Base-by-base conservation (phyloP, 2,113 vertebrate species). In the Malaclemys terrapin region DNA sequence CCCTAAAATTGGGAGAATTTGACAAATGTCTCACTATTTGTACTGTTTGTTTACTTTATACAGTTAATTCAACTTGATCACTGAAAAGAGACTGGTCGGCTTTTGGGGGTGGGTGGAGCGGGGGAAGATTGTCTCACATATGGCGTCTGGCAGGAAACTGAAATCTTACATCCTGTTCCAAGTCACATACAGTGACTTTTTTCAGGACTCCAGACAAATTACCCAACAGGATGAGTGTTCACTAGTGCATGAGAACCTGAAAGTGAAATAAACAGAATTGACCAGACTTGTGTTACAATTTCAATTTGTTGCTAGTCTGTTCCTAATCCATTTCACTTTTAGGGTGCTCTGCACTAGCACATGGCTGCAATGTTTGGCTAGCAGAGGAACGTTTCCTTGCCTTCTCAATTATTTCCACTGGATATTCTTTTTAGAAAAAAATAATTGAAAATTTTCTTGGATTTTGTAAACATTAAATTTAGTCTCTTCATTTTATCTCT, bases 171-270 rank as follows among this genome's bases (percentile, higher is more conserved):
- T 49, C 52, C 90, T 2, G 0, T 42, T 52, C 79, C 31, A n/a
- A 69, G 65, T n/a, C 65, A 69, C 31, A 69, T 19, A n/a, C n/a
- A 5, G 35, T 69, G 65, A 69, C 65, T 69, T 38, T 69, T 38
- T 69, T n/a, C 62, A 69, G 65, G 65, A 69, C 35, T 69, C 9
- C 65, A 85, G 86, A 93, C 89, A 59, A 35, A 1, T 88, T 94
- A 92, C 82, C 85, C 89, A n/a, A 65, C 87, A 56, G 82, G 54
- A 47, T 75, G 91, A 81, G 87, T 52, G 57, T 59, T 82, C 90
- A 91, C 52, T 6, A 54, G 49, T 52, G 72, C 86, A 85, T 65
- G 69, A 69, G 88, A 96, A 88, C 86, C 85, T 53, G 7, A 72
- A 17, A 8, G 56, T 45, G 80, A 29, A 54, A 27, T 81, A 91